These are phyloP conservation scores for Gallinago media DNA, from an alignment of 2,113 vertebrate species.

Conservation along the genomic window DNA sequence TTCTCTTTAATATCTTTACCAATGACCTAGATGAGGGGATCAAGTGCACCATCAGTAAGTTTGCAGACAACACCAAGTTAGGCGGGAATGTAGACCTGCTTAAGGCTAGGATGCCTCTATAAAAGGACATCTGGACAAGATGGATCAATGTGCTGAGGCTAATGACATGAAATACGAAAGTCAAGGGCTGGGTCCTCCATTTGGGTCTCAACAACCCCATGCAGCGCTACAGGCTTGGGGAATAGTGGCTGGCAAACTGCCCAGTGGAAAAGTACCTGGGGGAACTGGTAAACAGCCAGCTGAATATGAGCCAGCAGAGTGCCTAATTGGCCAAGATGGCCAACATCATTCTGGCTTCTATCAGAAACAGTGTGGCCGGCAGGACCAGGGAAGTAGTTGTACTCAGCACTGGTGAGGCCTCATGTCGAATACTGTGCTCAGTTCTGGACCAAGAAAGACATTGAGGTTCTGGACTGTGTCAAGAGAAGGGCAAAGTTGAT, in stretches of 20 bases:
- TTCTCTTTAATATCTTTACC: background rate
- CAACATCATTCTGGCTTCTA: background rate
- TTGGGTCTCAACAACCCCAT: background rate
- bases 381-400: background rate
- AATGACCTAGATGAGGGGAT: background rate
- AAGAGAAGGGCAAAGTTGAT: background rate
- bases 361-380: background rate
- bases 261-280: background rate
- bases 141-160: background rate
- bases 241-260: background rate
- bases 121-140: background rate
- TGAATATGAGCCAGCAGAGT: background rate
- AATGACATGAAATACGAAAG: background rate
- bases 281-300: background rate
- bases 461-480: background rate
- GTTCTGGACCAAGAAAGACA: background rate
- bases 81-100: background rate
- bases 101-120: background rate
- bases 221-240: background rate
- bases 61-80: background rate
- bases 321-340: background rate
- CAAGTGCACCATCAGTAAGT: background rate
- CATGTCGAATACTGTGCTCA: background rate
- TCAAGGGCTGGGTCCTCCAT: background rate
- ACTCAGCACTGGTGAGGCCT: background rate